Evolutionary conservation across 2,113 vertebrate species (phyloP).

Genomic region (Colinus virginianus): DNA sequence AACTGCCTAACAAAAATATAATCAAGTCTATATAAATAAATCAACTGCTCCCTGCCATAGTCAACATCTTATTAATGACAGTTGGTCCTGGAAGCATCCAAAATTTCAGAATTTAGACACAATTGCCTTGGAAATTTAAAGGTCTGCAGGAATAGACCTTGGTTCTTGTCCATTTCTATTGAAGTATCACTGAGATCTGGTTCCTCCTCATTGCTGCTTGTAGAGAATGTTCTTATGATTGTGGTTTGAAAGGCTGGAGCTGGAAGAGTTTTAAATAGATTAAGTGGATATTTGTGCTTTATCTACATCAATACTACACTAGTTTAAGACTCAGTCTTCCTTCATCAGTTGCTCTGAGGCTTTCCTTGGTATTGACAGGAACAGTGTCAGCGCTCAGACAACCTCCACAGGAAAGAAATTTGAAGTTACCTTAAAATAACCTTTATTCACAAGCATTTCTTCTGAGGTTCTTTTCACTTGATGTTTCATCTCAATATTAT

Average conservation of each 20-base stretch:
- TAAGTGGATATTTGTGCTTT: neutral
- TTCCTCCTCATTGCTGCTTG: neutral
- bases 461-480: neutral
- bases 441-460: neutral
- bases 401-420: rapidly evolving
- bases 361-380: neutral
- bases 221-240: neutral
- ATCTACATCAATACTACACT: neutral
- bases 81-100: neutral
- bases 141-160: neutral
- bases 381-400: neutral
- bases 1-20: neutral
- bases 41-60: neutral
- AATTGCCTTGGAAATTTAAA: neutral
- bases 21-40: conserved; percentile 13
- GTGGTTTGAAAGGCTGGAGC: neutral
- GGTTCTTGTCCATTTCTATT: neutral
- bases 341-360: neutral
- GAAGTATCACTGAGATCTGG: neutral
- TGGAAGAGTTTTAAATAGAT: neutral
- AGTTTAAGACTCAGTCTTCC: neutral
- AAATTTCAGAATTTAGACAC: conserved; percentile 11
- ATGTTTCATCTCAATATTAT: rapidly evolving
- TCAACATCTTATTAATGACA: neutral
- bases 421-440: neutral